Evolutionary conservation across 92 coral and sea anemone species (phyloP).

Genomic region (Zoanthus sociatus): DNA sequence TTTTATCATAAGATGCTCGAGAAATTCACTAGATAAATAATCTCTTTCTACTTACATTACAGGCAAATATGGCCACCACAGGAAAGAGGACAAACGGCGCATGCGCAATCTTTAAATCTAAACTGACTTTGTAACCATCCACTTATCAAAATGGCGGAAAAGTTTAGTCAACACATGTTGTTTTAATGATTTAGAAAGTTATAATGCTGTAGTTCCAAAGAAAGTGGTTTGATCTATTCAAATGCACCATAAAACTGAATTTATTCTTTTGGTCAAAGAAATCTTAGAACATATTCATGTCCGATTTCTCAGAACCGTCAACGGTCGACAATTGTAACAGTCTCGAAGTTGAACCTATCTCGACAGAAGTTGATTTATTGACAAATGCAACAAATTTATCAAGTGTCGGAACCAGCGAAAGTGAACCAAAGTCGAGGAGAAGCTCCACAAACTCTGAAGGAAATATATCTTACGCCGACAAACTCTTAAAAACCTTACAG

Average conservation of each 20-base stretch:
- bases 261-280: background rate
- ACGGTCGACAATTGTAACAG: background rate
- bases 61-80: slow-evolving; percentile 84
- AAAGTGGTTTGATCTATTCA: background rate
- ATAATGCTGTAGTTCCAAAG: background rate
- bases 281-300: background rate
- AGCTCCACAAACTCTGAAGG: slow-evolving; percentile 75
- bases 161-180: background rate
- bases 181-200: background rate
- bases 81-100: slow-evolving; percentile 69
- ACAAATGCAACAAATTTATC: background rate
- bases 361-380: background rate
- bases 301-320: background rate
- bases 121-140: slow-evolving; percentile 26
- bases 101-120: slow-evolving; percentile 55
- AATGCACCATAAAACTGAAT: background rate
- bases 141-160: background rate
- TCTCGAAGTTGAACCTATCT: background rate
- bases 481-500: slow-evolving; percentile 81
- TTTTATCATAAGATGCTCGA: slow-evolving; percentile 51
- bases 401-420: slow-evolving; percentile 23
- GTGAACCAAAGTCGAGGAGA: slow-evolving; percentile 45
- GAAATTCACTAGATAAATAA: slow-evolving; percentile 57
- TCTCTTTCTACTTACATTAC: slow-evolving; percentile 62
- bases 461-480: slow-evolving; percentile 71